Percentiles rank a stretch among this genome's conserved stretches.
These are phyloP conservation scores for Alethe diademata DNA, from an alignment of 2,113 vertebrate species.

Conservation along the genomic window DNA sequence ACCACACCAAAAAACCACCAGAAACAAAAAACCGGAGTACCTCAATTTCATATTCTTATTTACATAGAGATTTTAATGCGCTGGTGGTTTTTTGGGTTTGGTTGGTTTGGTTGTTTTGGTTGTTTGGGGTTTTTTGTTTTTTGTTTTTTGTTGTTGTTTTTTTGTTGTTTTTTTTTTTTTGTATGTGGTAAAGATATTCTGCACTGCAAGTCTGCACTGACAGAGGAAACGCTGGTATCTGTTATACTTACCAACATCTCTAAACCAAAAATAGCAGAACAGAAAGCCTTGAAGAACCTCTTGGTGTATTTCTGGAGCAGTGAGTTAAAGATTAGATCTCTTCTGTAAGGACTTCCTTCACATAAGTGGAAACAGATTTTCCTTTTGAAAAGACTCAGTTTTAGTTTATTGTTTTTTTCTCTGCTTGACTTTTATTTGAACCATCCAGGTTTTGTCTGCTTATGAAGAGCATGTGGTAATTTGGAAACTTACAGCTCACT, in stretches of 20 bases:
- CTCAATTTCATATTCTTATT: neutral
- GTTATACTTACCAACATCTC: neutral
- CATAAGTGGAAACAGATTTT: conserved; percentile 26
- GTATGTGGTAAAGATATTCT: neutral
- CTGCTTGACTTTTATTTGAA: neutral
- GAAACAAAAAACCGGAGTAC: neutral
- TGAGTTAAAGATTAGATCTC: neutral
- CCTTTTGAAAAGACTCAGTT: neutral
- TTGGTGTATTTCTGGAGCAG: conserved; percentile 12
- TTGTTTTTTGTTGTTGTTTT: neutral
- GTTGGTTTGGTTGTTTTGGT: neutral
- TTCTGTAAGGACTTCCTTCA: neutral
- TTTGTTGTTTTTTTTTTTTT: neutral
- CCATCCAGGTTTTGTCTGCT: neutral
- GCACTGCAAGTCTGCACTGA: neutral
- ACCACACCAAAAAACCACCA: too few species aligned
- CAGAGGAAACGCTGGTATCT: neutral
- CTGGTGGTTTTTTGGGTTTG: neutral
- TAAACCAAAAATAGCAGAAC: conserved; percentile 24
- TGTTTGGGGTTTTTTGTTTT: neutral
- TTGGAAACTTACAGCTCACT: neutral
- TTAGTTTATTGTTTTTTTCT: neutral
- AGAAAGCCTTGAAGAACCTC: conserved; percentile 11
- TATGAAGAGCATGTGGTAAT: neutral
- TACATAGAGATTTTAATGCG: neutral